Conservation (phyloP, 2,888 invertebrate species). For the Notodonta dromedarius region DNA sequence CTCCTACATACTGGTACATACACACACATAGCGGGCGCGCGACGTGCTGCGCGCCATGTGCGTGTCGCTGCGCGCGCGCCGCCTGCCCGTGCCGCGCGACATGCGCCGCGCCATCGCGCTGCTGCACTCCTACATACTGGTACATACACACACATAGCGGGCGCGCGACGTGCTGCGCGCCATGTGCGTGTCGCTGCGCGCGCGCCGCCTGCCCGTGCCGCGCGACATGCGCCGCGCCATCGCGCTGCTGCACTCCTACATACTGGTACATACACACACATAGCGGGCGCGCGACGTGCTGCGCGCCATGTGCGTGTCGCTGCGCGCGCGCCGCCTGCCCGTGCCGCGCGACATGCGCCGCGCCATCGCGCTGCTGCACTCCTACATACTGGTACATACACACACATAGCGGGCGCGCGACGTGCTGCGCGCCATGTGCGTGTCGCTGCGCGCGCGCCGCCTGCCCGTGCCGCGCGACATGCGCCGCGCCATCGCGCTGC, state of each 20-base stretch:
- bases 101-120: slow-evolving; percentile 94
- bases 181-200: slow-evolving; percentile 94
- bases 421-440: slow-evolving; percentile 96
- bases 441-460: slow-evolving; percentile 91
- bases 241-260: slow-evolving; percentile 96
- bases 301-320: slow-evolving; percentile 95
- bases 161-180: slow-evolving; percentile 98
- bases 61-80: slow-evolving; percentile 91
- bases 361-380: slow-evolving; percentile 95
- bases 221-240: slow-evolving; percentile 95
- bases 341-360: slow-evolving; percentile 95
- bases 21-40: slow-evolving; percentile 92
- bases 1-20: slow-evolving; percentile 89
- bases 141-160: slow-evolving; percentile 85
- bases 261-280: slow-evolving; percentile 77
- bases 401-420: slow-evolving; percentile 95
- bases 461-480: slow-evolving; percentile 95
- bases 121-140: slow-evolving; percentile 95
- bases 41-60: slow-evolving; percentile 97
- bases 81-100: slow-evolving; percentile 93
- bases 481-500: slow-evolving; percentile 91
- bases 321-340: slow-evolving; percentile 91
- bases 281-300: slow-evolving; percentile 97
- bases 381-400: slow-evolving; percentile 87
- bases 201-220: slow-evolving; percentile 92